A percentile compares a stretch with the other conserved stretches of the same genome.
These are phyloP conservation scores for Polydesmus complanatus DNA, from an alignment of 2,888 invertebrate species.

Conservation along the genomic window DNA sequence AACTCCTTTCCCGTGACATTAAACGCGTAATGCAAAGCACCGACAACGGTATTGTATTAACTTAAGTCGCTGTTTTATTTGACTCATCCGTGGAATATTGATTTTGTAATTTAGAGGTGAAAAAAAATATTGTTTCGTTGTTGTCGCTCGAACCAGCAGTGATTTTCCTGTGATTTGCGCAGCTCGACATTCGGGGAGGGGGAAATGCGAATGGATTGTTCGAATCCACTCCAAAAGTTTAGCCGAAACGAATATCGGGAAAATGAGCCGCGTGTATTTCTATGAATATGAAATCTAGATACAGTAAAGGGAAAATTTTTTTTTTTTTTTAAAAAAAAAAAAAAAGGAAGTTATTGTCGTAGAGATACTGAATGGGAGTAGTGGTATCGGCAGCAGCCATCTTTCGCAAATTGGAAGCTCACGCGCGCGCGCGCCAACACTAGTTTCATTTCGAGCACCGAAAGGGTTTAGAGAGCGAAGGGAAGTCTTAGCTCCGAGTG, in stretches of 20 bases:
- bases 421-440: not conserved
- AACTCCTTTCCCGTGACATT: no score
- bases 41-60: no score
- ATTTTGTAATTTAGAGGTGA: not conserved
- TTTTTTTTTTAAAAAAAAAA: not conserved
- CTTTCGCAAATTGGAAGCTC: not conserved
- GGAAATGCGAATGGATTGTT: not conserved
- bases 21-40: no score
- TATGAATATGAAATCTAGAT: not conserved
- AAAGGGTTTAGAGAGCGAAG: no score
- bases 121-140: not conserved
- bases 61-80: no score
- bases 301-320: not conserved
- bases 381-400: not conserved
- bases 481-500: no score
- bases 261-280: not conserved
- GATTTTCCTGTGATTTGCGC: not conserved
- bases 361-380: not conserved
- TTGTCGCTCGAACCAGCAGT: not conserved
- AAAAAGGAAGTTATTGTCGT: not conserved
- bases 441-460: no score
- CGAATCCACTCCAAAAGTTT: not conserved
- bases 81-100: not conserved
- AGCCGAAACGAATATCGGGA: not conserved
- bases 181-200: not conserved